A percentile compares a stretch with the other conserved stretches of the same genome.
These are phyloP conservation scores for Copsychus sechellarum DNA, from an alignment of 2,113 vertebrate genomes.

Conservation along the genomic window DNA sequence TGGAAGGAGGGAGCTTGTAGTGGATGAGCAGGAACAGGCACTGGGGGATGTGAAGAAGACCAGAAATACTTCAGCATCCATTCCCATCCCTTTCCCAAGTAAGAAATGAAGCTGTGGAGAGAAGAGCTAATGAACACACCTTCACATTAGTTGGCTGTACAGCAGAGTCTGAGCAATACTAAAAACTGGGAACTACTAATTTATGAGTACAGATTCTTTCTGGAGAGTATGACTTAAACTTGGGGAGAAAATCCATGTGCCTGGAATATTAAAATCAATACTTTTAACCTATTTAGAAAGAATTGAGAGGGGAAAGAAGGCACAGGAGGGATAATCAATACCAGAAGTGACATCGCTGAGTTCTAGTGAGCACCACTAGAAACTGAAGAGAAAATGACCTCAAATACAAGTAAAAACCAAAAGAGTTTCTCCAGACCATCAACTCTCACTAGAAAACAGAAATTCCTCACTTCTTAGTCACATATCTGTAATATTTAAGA, in stretches of 20 bases:
- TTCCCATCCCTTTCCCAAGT: neutral
- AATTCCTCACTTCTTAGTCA: neutral
- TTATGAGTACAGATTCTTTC: slow-evolving; percentile 7
- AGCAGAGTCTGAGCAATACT: neutral
- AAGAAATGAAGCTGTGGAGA: neutral
- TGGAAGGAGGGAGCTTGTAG: neutral
- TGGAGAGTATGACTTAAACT: slow-evolving; percentile 27
- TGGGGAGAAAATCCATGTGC: slow-evolving; percentile 33
- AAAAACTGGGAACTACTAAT: neutral
- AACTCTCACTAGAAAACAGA: neutral
- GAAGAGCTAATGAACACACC: neutral
- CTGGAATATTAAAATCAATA: slow-evolving; percentile 61
- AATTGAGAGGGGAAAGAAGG: slow-evolving; percentile 18
- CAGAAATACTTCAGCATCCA: neutral
- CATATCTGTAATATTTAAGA: neutral
- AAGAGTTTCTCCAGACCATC: neutral
- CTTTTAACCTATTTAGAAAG: slow-evolving; percentile 27
- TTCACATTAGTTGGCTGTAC: neutral
- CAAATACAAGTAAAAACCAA: neutral
- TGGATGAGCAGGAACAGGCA: neutral
- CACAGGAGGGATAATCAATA: slow-evolving; percentile 23
- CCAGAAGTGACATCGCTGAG: neutral
- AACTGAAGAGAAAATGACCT: neutral
- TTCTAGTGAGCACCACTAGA: neutral
- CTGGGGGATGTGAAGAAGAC: neutral